A percentile compares a stretch with the other conserved stretches of the same genome.
phyloP scores from a whole-genome alignment of 2,797 vertebrate genomes.

The Rhincodon typus region DNA sequence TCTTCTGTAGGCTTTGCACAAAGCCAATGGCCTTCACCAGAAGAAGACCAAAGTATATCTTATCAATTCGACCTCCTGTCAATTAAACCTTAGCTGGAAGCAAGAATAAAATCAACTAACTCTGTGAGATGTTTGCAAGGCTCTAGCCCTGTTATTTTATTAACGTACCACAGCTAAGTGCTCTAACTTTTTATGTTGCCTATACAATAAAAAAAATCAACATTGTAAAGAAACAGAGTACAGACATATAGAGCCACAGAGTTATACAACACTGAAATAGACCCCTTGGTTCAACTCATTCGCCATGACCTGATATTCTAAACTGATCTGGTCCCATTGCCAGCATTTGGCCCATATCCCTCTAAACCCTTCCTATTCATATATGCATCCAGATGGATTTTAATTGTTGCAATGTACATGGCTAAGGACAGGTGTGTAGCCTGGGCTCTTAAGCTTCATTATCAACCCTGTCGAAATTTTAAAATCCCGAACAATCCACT shows the following conservation, averaged over 20 bases:
- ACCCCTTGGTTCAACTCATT: too few relatives aligned
- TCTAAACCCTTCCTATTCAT: too few relatives aligned
- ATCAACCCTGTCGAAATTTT: too few relatives aligned
- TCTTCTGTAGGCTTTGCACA: background rate
- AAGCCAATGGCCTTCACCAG: too few relatives aligned
- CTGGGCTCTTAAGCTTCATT: background rate
- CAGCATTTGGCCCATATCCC: too few relatives aligned
- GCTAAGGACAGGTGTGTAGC: background rate
- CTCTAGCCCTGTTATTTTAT: background rate
- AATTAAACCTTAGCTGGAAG: conserved; percentile 8
- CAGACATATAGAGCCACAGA: too few relatives aligned
- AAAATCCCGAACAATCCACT: background rate
- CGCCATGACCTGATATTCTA: too few relatives aligned
- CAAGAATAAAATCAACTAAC: background rate
- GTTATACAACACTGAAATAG: too few relatives aligned
- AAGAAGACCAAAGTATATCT: background rate
- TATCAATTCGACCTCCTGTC: background rate
- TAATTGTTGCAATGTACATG: background rate
- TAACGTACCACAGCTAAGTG: background rate
- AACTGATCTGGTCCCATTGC: too few relatives aligned
- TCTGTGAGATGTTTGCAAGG: background rate
- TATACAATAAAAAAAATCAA: background rate
- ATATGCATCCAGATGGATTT: too few relatives aligned
- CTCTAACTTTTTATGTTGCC: background rate
- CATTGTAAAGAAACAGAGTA: background rate